Conservation (phyloP, 2,113 vertebrate genomes). For the Eidolon helvum region DNA sequence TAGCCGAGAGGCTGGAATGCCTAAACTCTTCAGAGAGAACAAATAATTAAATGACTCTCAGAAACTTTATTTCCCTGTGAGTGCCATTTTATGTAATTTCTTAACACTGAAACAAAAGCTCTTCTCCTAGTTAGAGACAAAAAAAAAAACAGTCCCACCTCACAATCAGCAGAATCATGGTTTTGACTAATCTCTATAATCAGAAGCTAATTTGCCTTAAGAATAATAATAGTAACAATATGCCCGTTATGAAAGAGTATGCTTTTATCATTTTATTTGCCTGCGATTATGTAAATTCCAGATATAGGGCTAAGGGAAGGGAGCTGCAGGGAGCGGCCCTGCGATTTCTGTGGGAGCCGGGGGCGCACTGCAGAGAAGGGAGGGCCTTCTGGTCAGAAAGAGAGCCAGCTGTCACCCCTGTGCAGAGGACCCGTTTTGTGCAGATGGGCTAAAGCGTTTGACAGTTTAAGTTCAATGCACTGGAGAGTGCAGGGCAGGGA, state of each 20-base stretch:
- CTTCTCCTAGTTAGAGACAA: constrained; percentile 31
- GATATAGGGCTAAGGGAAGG: not conserved
- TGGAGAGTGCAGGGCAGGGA: not conserved
- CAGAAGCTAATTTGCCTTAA: constrained; percentile 71
- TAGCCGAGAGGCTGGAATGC: not conserved
- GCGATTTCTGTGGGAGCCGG: not conserved
- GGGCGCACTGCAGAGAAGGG: not conserved
- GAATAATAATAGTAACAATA: constrained; percentile 71
- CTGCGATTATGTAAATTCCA: constrained; percentile 68
- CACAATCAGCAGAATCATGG: constrained; percentile 49
- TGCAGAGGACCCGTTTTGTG: not conserved
- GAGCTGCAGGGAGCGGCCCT: not conserved
- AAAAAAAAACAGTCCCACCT: constrained; percentile 55
- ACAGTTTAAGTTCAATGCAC: not conserved
- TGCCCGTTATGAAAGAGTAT: constrained; percentile 62
- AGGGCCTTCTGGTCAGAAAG: not conserved
- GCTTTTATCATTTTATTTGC: constrained; percentile 61
- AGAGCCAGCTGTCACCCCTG: not conserved
- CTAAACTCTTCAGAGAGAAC: not conserved
- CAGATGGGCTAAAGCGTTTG: constrained; percentile 12
- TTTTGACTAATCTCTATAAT: constrained; percentile 71
- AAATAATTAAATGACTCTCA: constrained; percentile 26
- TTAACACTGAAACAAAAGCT: constrained; percentile 64
- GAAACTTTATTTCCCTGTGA: constrained; percentile 3
- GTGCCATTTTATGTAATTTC: constrained; percentile 57